Evolutionary conservation across 2,797 vertebrate species (phyloP).

Genomic region (Austrolebias charrua): DNA sequence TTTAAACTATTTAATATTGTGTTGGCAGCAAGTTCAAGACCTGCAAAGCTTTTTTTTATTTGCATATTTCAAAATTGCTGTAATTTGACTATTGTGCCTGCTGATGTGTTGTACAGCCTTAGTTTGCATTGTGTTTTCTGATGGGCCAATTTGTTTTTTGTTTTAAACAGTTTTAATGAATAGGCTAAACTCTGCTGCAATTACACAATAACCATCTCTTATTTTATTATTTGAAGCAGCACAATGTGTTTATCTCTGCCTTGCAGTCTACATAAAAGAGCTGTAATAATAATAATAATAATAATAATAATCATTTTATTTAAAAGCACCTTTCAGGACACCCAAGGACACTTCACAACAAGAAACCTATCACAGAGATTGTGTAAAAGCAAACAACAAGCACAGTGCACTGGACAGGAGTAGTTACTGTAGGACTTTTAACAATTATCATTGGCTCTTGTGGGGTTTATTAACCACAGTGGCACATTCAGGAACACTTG

Average conservation of each 20-base stretch:
- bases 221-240: not conserved
- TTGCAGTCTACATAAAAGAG: constrained; percentile 2
- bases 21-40: not conserved
- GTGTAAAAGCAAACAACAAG: no score
- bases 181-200: constrained; percentile 10
- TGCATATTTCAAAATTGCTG: not conserved
- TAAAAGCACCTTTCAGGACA: no score
- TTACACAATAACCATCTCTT: constrained; percentile 15
- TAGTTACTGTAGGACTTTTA: not conserved
- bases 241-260: not conserved
- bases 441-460: constrained; percentile 1
- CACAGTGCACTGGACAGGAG: no score
- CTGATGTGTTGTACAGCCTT: not conserved
- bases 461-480: constrained; percentile 12
- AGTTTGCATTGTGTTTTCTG: not conserved
- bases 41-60: not conserved
- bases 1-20: not conserved
- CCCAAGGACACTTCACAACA: no score
- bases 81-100: not conserved
- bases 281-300: no score
- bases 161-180: constrained; percentile 2
- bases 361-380: no score
- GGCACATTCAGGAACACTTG: constrained; percentile 13
- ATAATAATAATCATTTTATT: no score
- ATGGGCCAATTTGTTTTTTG: constrained; percentile 18